phyloP scores from a whole-genome alignment of 2,797 vertebrate species.

The Tapera naevia region DNA sequence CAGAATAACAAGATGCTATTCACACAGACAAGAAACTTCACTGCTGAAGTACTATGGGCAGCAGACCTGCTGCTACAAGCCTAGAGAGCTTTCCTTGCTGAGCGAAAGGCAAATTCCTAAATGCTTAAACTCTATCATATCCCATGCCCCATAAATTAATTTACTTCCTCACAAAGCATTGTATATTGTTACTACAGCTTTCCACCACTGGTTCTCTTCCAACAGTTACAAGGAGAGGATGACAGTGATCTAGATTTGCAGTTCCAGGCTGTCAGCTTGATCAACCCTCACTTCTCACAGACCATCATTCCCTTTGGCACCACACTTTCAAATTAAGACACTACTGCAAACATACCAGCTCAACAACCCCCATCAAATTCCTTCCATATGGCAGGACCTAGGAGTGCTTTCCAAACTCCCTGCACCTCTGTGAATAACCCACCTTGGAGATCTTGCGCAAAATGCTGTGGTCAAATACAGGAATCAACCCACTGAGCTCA shows the following conservation, averaged over 20 bases:
- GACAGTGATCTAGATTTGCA: not conserved
- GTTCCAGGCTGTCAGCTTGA: not conserved
- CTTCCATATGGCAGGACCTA: not conserved
- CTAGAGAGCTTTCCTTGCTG: no score
- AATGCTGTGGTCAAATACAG: not conserved
- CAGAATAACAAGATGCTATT: not conserved
- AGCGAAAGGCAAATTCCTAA: not conserved
- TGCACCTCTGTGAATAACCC: not conserved
- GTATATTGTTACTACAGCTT: not conserved
- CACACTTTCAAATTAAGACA: not conserved
- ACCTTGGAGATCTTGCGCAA: slow-evolving; percentile 58
- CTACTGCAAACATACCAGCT: not conserved
- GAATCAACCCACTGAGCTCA: slow-evolving; percentile 31
- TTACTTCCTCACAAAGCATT: not conserved
- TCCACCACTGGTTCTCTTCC: not conserved
- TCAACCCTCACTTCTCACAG: not conserved
- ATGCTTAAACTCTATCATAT: not conserved
- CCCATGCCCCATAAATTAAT: not conserved
- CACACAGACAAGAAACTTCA: not conserved
- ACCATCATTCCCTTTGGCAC: not conserved
- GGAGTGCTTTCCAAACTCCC: not conserved
- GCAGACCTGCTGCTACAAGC: not conserved
- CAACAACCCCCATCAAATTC: not conserved
- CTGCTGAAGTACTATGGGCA: not conserved
- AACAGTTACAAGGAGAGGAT: not conserved